Evolutionary conservation across 2,888 invertebrate genomes (phyloP), one percentile per base, ranked within the genome.

Genomic region (Limulus polyphemus): DNA sequence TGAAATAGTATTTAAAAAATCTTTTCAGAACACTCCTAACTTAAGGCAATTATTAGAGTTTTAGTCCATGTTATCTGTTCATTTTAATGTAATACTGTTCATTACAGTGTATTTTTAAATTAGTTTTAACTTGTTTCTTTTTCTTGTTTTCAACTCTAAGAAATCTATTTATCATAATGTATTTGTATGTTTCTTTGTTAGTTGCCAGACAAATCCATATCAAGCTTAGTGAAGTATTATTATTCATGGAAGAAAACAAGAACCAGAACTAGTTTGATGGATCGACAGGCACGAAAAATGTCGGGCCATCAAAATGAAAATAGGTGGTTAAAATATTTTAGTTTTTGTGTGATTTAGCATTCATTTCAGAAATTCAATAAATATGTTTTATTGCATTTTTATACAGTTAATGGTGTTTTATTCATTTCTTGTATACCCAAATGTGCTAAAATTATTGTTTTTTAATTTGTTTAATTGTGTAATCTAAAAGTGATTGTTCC

Each of bases 171-270:
- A 10, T 32, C 11, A 47, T 50, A n/a, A 14, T 32, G 48, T 47
- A 49, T 16, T 12, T 61, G 46, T 49, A 16, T 63, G 32, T 32
- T 62, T 55, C 47, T 32, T 49, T 68, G 78, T 47, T 77, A 95
- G 94, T 80, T 97, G 72, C 97, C 97, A 49, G 97, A 97, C 76
- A 98, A 98, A 80, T 88, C 92, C 57, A 94, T 97, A 74, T 90
- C 94, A 56, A 90, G 90, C 71, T 80, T 98, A 72, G 95, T 98
- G 1, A 94, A 94, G 77, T 95, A 95, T 77, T 98, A 97, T 78
- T 98, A 98, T 76, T 90, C 92, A 73, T 97, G 97, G 97, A 98
- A 98, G 77, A 97, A 97, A 77, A 91, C 92, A 32, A 81, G 93
- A 71, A 87, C 90, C 72, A 84, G 92, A 63, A 90, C 89, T 61